Percentiles rank a stretch among this genome's conserved stretches.
phyloP scores from a whole-genome alignment of 2,888 invertebrate species.

The Drosophila silvestris region DNA sequence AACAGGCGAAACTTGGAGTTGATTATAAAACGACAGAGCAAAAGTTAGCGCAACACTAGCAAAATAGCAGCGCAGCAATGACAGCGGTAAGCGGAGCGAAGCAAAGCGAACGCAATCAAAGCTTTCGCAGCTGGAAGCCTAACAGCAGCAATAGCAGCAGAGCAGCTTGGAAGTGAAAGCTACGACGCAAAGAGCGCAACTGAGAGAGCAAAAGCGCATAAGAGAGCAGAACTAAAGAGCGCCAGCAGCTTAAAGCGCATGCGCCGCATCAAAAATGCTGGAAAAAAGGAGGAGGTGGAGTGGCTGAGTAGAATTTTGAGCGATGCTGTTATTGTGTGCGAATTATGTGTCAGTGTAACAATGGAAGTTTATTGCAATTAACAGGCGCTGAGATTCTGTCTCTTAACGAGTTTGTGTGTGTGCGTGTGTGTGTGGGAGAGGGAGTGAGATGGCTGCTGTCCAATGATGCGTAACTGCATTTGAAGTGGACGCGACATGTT shows the following conservation, averaged over 20 bases:
- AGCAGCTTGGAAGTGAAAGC: conserved; percentile 51
- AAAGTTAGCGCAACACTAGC: conserved; percentile 83
- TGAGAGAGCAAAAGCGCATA: neutral
- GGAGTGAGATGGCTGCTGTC: conserved; percentile 6
- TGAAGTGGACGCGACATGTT: conserved; percentile 49
- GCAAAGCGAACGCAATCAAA: conserved; percentile 54
- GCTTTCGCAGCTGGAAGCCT: conserved; percentile 65
- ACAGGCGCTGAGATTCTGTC: conserved; percentile 38
- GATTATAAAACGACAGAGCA: conserved; percentile 83
- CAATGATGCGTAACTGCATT: conserved; percentile 44
- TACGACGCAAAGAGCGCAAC: conserved; percentile 23
- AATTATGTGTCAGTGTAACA: conserved; percentile 84
- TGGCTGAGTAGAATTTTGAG: neutral
- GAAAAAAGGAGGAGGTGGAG: conserved; percentile 44
- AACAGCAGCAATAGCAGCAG: conserved; percentile 34
- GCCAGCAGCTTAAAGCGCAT: conserved; percentile 60
- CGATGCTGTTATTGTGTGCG: conserved; percentile 3
- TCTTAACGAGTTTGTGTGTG: conserved; percentile 8
- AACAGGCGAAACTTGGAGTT: conserved; percentile 51
- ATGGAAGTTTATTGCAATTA: conserved; percentile 79
- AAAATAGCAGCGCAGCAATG: conserved; percentile 72
- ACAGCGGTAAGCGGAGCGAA: conserved; percentile 67
- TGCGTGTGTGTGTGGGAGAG: conserved; percentile 6
- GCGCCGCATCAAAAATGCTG: conserved; percentile 67
- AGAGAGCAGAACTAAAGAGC: conserved; percentile 36